Conservation (phyloP, 1,140 invertebrate genomes). For the Paramacrobiotus metropolitanus region DNA sequence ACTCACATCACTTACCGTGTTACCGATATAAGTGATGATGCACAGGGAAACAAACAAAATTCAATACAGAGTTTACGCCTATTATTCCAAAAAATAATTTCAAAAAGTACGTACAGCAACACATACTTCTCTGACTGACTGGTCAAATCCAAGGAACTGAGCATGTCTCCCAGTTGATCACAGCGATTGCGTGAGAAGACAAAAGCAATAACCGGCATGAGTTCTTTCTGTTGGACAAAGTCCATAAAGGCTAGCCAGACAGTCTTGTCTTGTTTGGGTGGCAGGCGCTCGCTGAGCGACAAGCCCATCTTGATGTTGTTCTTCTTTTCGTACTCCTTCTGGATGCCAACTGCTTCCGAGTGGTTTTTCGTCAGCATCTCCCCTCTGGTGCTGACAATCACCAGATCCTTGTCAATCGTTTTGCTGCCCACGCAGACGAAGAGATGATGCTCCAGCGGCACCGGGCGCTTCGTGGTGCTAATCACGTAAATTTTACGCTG, state of each 20-base stretch:
- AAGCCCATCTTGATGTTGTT: conserved; percentile 5
- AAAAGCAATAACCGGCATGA: conserved; percentile 78
- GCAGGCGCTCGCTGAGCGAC: not conserved
- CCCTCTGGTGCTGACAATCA: not conserved
- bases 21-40: too few species aligned
- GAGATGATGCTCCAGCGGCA: conserved; percentile 78
- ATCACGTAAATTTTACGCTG: conserved; percentile 82
- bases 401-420: conserved; percentile 27
- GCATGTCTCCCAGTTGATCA: conserved; percentile 44
- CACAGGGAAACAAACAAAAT: too few species aligned
- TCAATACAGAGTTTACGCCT: too few species aligned
- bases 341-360: conserved; percentile 25
- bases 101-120: too few species aligned
- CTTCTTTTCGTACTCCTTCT: conserved; percentile 4
- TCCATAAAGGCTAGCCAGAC: conserved; percentile 61
- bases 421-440: conserved; percentile 64
- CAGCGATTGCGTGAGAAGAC: conserved; percentile 71
- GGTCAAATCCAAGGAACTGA: conserved; percentile 52
- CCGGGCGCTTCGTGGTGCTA: conserved; percentile 70
- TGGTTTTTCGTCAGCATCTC: conserved; percentile 18
- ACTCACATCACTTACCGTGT: too few species aligned
- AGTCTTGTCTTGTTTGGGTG: conserved; percentile 42
- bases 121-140: conserved; percentile 49
- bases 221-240: conserved; percentile 47
- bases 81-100: too few species aligned